A percentile compares a stretch with the other conserved stretches of the same genome.
Evolutionary conservation across 2,888 invertebrate species (phyloP).

Genomic region (Zele albiditarsus): DNA sequence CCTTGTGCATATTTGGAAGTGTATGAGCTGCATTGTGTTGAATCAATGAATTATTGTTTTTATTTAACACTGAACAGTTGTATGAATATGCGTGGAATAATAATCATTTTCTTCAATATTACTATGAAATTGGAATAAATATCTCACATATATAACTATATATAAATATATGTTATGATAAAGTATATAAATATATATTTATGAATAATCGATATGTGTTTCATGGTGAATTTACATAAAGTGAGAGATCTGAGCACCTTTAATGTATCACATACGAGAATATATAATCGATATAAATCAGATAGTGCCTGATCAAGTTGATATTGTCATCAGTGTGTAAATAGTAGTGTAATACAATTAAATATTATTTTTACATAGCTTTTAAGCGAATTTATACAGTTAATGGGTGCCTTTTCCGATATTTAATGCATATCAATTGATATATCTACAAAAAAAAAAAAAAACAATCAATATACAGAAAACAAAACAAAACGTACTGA

Average conservation of each 20-base stretch:
- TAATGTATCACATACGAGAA: constrained; percentile 46
- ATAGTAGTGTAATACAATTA: constrained; percentile 68
- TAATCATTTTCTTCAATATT: constrained; percentile 17
- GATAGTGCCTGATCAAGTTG: constrained; percentile 58
- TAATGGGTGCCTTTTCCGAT: constrained; percentile 66
- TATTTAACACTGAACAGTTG: not conserved
- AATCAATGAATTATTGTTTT: constrained; percentile 9
- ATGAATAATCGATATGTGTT: constrained; percentile 57
- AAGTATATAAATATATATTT: constrained; percentile 37
- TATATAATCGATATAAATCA: constrained; percentile 53
- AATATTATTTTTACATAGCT: constrained; percentile 66
- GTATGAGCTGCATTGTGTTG: not conserved
- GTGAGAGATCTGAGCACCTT: constrained; percentile 56
- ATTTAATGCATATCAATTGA: constrained; percentile 14
- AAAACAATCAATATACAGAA: constrained; percentile 32
- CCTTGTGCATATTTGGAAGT: not conserved
- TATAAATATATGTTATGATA: too few relatives aligned
- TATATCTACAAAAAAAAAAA: constrained; percentile 14
- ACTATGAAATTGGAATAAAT: constrained; percentile 19
- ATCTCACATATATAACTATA: not conserved
- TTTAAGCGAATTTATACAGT: constrained; percentile 65
- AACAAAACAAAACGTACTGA: not conserved
- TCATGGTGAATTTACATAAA: constrained; percentile 54
- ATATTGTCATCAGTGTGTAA: constrained; percentile 60
- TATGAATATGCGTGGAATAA: constrained; percentile 2